Percentiles rank a stretch among this genome's conserved stretches.
phyloP scores from a whole-genome alignment of 2,797 vertebrate species.

The Sitta carolinensis region DNA sequence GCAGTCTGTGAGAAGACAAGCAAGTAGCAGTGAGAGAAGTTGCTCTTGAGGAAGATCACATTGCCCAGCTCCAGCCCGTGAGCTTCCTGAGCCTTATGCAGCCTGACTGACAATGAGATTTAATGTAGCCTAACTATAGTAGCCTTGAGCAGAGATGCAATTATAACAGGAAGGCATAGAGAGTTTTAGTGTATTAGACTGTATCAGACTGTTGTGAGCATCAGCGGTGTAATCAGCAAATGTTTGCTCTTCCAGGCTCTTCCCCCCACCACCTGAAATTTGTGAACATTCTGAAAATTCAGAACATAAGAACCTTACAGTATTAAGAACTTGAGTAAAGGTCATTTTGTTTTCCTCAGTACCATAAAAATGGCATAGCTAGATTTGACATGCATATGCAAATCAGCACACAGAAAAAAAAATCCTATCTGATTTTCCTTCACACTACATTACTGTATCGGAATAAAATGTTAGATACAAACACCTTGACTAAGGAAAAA shows the following conservation, averaged over 20 bases:
- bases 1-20: constrained; percentile 17
- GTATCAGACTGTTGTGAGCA: constrained; percentile 47
- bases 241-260: background rate
- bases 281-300: no score
- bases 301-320: constrained; percentile 44
- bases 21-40: constrained; percentile 59
- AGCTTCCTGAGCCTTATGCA: constrained; percentile 60
- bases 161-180: constrained; percentile 60
- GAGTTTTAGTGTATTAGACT: constrained; percentile 56
- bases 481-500: constrained; percentile 59
- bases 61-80: constrained; percentile 35
- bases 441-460: constrained; percentile 33
- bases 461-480: constrained; percentile 57
- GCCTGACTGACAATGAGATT: constrained; percentile 70
- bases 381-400: constrained; percentile 71
- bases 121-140: constrained; percentile 67
- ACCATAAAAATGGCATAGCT: constrained; percentile 54
- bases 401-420: constrained; percentile 49
- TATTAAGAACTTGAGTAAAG: constrained; percentile 73
- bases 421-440: constrained; percentile 44
- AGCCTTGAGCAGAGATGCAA: constrained; percentile 74
- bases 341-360: constrained; percentile 72
- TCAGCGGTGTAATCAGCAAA: constrained; percentile 54
- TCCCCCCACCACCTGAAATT: constrained; percentile 8
- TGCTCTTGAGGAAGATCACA: constrained; percentile 54